Conservation (phyloP, 1,140 invertebrate genomes). For the Trichoplusia ni region DNA sequence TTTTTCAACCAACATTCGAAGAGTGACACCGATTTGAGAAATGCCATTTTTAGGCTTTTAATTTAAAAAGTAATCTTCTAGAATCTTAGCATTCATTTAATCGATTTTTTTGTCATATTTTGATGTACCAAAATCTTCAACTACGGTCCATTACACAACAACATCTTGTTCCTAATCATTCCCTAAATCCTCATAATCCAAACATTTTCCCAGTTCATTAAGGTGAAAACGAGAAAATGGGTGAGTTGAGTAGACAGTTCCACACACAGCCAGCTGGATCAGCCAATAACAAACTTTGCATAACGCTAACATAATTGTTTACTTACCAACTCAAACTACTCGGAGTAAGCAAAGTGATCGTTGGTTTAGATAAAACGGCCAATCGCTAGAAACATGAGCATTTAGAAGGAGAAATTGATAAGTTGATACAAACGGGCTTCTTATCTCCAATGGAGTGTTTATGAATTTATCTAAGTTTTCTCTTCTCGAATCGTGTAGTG, state of each 20-base stretch:
- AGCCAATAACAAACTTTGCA: constrained; percentile 26
- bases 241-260: background rate
- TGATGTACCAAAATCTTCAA: no score
- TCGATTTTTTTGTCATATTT: no score
- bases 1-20: no score
- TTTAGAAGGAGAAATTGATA: constrained; percentile 21
- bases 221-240: constrained; percentile 54
- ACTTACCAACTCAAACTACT: background rate
- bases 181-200: no score
- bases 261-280: background rate
- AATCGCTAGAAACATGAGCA: constrained; percentile 37
- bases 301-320: background rate
- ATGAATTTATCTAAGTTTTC: constrained; percentile 6
- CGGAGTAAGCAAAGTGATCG: background rate
- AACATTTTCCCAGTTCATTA: constrained; percentile 52
- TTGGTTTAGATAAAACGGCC: background rate
- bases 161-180: no score
- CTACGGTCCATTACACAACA: no score
- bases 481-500: constrained; percentile 3
- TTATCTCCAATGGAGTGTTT: constrained; percentile 7
- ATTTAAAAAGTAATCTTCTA: no score
- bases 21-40: no score
- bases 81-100: no score
- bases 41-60: no score
- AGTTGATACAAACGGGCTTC: background rate